Conservation (phyloP, 2,888 invertebrate species). For the Caenorhabditis afra region DNA sequence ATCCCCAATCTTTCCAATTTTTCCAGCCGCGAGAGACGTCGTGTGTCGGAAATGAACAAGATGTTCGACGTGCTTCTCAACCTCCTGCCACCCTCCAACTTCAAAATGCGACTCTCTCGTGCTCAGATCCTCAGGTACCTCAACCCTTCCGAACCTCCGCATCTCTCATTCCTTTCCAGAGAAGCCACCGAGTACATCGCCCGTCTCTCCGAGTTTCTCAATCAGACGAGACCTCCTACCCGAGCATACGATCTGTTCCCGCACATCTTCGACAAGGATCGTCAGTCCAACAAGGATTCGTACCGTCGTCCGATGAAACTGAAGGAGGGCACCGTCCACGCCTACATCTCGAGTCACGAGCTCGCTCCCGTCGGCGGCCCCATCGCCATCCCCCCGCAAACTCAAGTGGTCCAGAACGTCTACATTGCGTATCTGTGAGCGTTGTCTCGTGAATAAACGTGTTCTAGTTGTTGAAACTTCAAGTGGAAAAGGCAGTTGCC, state of each 20-base stretch:
- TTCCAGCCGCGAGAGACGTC: constrained; percentile 35
- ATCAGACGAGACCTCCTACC: background rate
- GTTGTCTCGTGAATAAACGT: background rate
- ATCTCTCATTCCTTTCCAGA: constrained; percentile 13
- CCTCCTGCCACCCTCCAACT: constrained; percentile 21
- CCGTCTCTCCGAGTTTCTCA: constrained; percentile 13
- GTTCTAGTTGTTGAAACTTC: background rate
- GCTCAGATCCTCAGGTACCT: constrained; percentile 25
- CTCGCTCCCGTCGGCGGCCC: background rate
- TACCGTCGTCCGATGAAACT: constrained; percentile 22
- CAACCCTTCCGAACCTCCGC: background rate
- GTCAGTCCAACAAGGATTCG: constrained; percentile 12
- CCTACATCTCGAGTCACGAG: constrained; percentile 28
- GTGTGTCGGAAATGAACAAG: constrained; percentile 22
- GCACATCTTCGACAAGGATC: constrained; percentile 8
- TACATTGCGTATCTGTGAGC: constrained; percentile 19
- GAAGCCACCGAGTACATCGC: constrained; percentile 25
- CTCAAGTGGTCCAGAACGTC: background rate
- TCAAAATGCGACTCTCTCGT: constrained; percentile 24
- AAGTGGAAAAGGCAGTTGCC: background rate
- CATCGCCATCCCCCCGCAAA: background rate
- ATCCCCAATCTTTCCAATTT: background rate
- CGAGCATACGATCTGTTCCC: constrained; percentile 2
- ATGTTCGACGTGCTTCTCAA: constrained; percentile 33
- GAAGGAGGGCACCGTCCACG: constrained; percentile 22